Conservation (phyloP, 2,113 vertebrate genomes). For the Ifrita kowaldi region DNA sequence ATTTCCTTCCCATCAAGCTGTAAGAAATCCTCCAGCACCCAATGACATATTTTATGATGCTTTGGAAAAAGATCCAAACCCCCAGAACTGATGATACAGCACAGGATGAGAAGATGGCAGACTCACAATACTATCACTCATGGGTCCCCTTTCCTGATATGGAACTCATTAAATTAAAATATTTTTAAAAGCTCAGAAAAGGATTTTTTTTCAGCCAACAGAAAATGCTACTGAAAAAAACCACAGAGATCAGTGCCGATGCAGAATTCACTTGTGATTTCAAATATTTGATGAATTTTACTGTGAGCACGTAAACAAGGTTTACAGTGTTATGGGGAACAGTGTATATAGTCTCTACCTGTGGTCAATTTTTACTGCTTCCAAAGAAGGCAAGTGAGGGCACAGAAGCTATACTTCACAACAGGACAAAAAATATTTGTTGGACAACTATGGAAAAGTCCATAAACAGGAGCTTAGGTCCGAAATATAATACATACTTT, state of each 20-base stretch:
- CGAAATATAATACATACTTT: background rate
- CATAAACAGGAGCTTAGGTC: background rate
- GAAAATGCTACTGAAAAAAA: background rate
- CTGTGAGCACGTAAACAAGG: background rate
- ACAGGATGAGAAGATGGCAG: background rate
- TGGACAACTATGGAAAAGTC: background rate
- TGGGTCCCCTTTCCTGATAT: background rate
- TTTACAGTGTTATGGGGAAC: background rate
- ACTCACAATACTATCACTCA: background rate
- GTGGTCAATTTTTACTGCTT: background rate
- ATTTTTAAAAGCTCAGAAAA: background rate
- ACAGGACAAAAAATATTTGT: background rate
- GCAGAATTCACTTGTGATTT: background rate
- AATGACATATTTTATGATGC: background rate
- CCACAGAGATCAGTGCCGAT: background rate
- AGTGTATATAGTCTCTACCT: background rate
- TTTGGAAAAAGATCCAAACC: background rate
- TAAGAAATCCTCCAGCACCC: background rate
- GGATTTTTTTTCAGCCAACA: background rate
- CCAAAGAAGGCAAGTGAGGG: background rate
- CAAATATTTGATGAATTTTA: background rate
- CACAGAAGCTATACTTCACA: background rate
- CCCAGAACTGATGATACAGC: background rate
- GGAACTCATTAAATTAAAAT: background rate
- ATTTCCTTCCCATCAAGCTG: background rate